Base-by-base conservation (phyloP, 2,797 vertebrate species). In the Pelochelys cantorii region DNA sequence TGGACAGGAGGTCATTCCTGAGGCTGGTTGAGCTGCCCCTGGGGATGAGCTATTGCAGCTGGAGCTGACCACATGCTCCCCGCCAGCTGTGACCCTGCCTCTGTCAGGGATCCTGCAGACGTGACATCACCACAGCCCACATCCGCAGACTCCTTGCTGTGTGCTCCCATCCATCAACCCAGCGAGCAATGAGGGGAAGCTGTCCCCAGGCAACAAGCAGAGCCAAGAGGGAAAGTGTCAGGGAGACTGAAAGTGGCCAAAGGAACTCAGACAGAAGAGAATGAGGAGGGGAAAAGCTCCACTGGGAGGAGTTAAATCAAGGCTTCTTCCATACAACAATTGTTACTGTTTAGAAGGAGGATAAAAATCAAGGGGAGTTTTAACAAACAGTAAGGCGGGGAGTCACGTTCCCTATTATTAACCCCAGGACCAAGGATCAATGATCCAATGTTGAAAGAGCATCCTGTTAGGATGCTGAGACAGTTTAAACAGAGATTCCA, bases 91-190 rank as follows among this genome's bases (percentile, higher is more conserved):
- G 52, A 79, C 85, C 91, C 90, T 84, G 85, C 37, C 23, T 2
- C 57, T 13, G 42, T 68, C 84, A 88, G 88, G 55, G 87, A 82
- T 94, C 54, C 88, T 91, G 59, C 87, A 97, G 96, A 94, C 93
- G 92, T 96, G 85, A 96, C 87, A 78, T 97, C 96, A 97, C 94
- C 90, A 5, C 95, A 93, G 94, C 92, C 95, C 96, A 93, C 53
- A 12, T 89, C 94, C 29, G 29, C 90, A 83, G 89, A 92, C 83
- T 88, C 65, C 9, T 7, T 11, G 31, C 15, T 2, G 0, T 31
- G 84, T 59, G 68, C 37, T 88, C 79, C 92, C 86, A 17, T 56
- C 17, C 84, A 95, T 90, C 79, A 89, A 53, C 11, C 87, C 0
- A 54, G 23, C 12, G 54, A 3, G 0, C 1, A 2, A 1, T 7